phyloP scores from a whole-genome alignment of 2,888 invertebrate genomes.

The Troilus luridus region DNA sequence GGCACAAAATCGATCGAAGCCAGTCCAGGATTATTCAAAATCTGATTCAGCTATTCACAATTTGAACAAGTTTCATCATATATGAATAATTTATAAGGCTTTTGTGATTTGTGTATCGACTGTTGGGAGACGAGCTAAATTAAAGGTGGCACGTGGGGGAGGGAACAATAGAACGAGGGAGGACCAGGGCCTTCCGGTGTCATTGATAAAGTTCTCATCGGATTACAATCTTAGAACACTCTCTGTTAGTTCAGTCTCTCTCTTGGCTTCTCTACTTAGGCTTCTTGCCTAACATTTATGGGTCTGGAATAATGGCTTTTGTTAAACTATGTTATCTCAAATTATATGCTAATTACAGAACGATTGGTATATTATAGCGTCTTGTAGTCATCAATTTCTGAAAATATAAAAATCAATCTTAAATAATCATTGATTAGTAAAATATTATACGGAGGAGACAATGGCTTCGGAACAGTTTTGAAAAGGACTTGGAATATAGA shows the following conservation, averaged over 20 bases:
- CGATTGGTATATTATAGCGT: neutral
- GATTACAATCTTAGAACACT: neutral
- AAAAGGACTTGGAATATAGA: no score
- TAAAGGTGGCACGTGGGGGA: neutral
- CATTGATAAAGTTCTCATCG: conserved; percentile 17
- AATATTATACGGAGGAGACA: no score
- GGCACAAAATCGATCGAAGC: conserved; percentile 5
- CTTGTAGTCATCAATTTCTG: neutral
- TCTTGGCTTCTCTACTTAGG: neutral
- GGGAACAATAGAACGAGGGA: neutral
- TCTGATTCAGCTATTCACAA: conserved; percentile 14
- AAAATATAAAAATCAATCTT: no score
- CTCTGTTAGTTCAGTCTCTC: neutral
- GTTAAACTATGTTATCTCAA: neutral
- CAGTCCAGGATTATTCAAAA: neutral
- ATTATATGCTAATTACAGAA: neutral
- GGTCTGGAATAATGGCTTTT: neutral
- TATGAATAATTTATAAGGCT: conserved; percentile 41
- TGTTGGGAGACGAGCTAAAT: neutral
- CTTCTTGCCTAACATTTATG: neutral
- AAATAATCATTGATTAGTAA: no score
- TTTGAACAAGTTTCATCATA: neutral
- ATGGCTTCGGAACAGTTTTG: no score
- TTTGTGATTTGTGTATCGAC: conserved; percentile 29
- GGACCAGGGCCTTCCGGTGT: neutral